Conservation (phyloP, 2,113 vertebrate species). For the Heliornis fulica region DNA sequence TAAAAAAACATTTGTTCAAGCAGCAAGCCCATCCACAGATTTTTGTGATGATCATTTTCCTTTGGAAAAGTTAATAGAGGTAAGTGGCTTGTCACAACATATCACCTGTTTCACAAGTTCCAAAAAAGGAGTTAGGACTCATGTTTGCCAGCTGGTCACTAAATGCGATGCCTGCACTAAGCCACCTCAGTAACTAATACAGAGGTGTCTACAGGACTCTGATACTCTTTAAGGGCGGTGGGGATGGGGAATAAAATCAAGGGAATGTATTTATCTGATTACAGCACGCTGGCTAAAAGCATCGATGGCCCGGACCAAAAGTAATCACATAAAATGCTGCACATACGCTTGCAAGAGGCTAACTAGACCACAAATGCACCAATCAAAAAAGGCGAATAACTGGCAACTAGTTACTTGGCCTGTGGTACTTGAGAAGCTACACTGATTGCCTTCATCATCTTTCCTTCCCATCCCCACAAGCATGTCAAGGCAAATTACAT, state of each 20-base stretch:
- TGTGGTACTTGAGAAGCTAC: neutral
- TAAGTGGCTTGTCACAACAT: conserved; percentile 57
- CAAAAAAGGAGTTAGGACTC: neutral
- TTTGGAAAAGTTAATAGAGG: conserved; percentile 79
- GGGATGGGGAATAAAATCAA: too few species aligned
- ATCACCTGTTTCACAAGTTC: neutral
- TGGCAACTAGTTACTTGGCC: too few species aligned
- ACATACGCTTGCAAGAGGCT: too few species aligned
- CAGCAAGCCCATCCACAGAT: conserved; percentile 25
- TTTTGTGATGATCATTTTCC: conserved; percentile 33
- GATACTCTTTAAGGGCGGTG: too few species aligned
- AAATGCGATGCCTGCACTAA: neutral
- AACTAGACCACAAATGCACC: too few species aligned
- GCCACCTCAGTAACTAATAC: neutral
- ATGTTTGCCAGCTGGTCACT: fast-evolving
- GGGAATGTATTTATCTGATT: too few species aligned
- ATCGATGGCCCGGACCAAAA: too few species aligned
- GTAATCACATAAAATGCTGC: too few species aligned
- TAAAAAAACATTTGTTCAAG: conserved; percentile 75
- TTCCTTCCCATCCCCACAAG: neutral
- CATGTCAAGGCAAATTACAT: neutral
- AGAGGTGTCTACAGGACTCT: neutral
- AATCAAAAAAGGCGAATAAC: too few species aligned
- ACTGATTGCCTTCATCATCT: neutral
- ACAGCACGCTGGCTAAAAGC: too few species aligned